Evolutionary conservation across 2,888 invertebrate genomes (phyloP), one percentile per base, ranked within the genome.

Genomic region (Apodemia hepburni): DNA sequence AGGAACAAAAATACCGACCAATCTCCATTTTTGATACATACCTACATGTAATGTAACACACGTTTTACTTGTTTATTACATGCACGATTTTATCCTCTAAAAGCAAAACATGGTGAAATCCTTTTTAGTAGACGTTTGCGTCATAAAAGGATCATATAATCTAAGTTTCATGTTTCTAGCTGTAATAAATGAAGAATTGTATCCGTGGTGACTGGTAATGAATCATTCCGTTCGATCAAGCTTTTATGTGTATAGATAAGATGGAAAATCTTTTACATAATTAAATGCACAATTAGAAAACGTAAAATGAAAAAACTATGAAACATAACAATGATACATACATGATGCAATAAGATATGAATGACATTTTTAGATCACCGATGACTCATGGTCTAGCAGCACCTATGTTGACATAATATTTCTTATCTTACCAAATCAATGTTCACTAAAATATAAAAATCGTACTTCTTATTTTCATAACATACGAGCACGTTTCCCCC

Each of bases 391-490:
- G 29, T 45, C 29, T 29, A 27, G 27, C 27, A 7, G 29, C 54
- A 29, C 45, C 22, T 15, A 60, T 18, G 45, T 27, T 27, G 12
- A 57, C 17, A 64, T 9, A 49, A 22, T 22, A 49, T 61, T 60
- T 38, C 49, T 62, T 72, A 70, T 74, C 67, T 47, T 47, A 17
- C 45, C n/a, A n/a, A n/a, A 45, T 45, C 45, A 45, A n/a, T 45
- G n/a, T 45, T n/a, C n/a, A 45, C n/a, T 45, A 45, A 45, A 45
- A 45, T 45, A 45, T 45, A 17, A 45, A 45, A n/a, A 42, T 0
- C 12, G 6, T 15, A 42, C 15, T 5, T 0, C 42, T n/a, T 5
- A n/a, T 5, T 5, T 1, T 42, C 6, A n/a, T 15, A 42, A n/a
- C n/a, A 42, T 3, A 12, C 9, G 12, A 33, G 33, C 33, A 33